Percentiles rank a stretch among this genome's conserved stretches.
Conservation (phyloP, 2,113 vertebrate species). For the Anguilla japonica region DNA sequence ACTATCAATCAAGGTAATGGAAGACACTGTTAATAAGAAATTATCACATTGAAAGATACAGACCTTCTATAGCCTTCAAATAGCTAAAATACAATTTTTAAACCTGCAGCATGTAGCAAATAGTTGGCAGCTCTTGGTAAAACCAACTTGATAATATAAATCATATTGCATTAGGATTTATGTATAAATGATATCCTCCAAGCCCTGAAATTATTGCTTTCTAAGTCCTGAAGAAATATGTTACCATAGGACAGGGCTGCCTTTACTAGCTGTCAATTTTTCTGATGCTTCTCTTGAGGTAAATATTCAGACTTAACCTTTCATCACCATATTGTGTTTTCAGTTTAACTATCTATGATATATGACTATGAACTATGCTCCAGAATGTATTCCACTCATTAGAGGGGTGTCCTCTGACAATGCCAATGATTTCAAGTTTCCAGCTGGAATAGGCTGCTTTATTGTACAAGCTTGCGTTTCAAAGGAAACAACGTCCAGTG, state of each 20-base stretch:
- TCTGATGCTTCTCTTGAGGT: background rate
- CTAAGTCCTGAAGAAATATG: no score
- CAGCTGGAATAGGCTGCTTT: background rate
- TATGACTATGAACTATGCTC: background rate
- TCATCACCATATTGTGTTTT: constrained; percentile 27
- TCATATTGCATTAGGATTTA: background rate
- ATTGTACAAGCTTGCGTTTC: background rate
- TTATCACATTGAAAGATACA: background rate
- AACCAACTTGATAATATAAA: background rate
- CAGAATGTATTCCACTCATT: background rate
- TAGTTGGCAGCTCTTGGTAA: background rate
- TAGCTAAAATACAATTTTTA: background rate
- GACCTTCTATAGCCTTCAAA: background rate
- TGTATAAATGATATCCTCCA: background rate
- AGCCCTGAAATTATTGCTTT: no score
- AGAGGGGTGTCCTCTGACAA: background rate
- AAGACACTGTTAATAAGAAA: background rate
- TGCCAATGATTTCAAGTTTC: background rate
- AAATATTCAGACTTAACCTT: background rate
- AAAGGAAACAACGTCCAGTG: background rate
- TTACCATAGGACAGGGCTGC: background rate
- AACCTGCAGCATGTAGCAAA: background rate
- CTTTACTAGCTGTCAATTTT: background rate
- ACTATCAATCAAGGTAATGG: background rate
- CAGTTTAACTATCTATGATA: constrained; percentile 28